phyloP scores from a whole-genome alignment of 2,797 vertebrate species.

The Ambastaia sidthimunki region DNA sequence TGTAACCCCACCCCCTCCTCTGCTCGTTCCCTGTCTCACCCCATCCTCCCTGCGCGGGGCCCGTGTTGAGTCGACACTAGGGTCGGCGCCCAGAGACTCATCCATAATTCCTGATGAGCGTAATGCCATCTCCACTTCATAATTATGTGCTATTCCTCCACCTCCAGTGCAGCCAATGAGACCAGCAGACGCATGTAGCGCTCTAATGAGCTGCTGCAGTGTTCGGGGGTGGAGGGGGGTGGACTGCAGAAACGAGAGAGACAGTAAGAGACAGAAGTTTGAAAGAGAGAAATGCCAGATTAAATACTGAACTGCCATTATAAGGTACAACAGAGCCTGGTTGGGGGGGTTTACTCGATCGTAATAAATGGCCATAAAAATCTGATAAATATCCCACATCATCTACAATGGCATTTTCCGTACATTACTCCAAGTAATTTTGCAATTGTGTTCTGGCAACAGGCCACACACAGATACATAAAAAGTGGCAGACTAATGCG shows the following conservation, averaged over 20 bases:
- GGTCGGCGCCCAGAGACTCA: constrained; percentile 72
- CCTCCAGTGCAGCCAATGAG: constrained; percentile 88
- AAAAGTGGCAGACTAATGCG: constrained; percentile 42
- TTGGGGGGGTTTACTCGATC: not conserved
- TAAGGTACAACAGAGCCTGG: constrained; percentile 5
- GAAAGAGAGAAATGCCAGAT: not conserved
- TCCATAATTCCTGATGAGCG: constrained; percentile 90
- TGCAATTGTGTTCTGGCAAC: constrained; percentile 38
- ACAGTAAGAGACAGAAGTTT: constrained; percentile 38
- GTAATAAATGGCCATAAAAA: constrained; percentile 38
- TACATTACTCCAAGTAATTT: constrained; percentile 46
- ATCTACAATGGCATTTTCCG: constrained; percentile 4
- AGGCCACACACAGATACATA: constrained; percentile 29
- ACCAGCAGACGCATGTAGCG: constrained; percentile 65
- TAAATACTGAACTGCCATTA: not conserved
- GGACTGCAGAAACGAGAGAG: constrained; percentile 61
- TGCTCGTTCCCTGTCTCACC: constrained; percentile 53
- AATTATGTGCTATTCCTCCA: constrained; percentile 92
- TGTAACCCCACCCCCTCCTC: constrained; percentile 59
- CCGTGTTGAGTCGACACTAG: constrained; percentile 11
- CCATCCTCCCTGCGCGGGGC: constrained; percentile 37
- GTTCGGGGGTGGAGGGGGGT: constrained; percentile 68
- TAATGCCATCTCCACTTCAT: constrained; percentile 92
- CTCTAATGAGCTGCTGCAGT: constrained; percentile 77
- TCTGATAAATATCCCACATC: constrained; percentile 48